Evolutionary conservation across 1,140 invertebrate species (phyloP).

Genomic region (Phenacoccus solenopsis): DNA sequence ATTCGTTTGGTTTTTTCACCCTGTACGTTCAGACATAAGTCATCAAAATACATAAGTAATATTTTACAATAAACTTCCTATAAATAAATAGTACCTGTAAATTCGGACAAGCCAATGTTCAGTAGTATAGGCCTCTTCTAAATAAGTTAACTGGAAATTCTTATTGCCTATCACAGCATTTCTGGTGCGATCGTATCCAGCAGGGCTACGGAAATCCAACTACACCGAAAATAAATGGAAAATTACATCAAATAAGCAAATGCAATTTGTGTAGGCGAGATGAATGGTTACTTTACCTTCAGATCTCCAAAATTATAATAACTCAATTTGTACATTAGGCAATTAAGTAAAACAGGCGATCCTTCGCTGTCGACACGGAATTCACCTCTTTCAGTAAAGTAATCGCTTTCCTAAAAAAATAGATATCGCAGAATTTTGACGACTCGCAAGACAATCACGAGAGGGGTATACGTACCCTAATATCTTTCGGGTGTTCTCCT

Average conservation of each 20-base stretch:
- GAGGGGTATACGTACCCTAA: conserved; percentile 46
- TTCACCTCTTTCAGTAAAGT: conserved; percentile 94
- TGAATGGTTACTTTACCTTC: conserved; percentile 39
- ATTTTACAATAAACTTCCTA: conserved; percentile 22
- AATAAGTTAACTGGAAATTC: conserved; percentile 87
- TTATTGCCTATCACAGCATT: conserved; percentile 95
- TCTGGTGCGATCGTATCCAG: conserved; percentile 88
- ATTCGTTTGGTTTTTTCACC: conserved; percentile 78
- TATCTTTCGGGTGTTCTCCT: conserved; percentile 97
- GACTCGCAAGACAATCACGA: neutral
- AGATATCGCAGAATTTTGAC: neutral
- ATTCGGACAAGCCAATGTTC: conserved; percentile 98
- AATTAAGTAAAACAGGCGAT: conserved; percentile 87
- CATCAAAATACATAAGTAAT: conserved; percentile 23
- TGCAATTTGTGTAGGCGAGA: neutral
- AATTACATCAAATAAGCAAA: neutral
- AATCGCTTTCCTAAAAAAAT: conserved; percentile 91
- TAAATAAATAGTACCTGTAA: conserved; percentile 62
- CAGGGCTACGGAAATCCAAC: conserved; percentile 61
- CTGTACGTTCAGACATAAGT: conserved; percentile 35
- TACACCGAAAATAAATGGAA: conserved; percentile 27
- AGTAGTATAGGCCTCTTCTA: conserved; percentile 97
- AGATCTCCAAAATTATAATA: conserved; percentile 95
- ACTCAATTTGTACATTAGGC: conserved; percentile 97
- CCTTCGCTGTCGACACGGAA: conserved; percentile 91